Conservation (phyloP, 2,888 invertebrate genomes). For the Bimastos eiseni region DNA sequence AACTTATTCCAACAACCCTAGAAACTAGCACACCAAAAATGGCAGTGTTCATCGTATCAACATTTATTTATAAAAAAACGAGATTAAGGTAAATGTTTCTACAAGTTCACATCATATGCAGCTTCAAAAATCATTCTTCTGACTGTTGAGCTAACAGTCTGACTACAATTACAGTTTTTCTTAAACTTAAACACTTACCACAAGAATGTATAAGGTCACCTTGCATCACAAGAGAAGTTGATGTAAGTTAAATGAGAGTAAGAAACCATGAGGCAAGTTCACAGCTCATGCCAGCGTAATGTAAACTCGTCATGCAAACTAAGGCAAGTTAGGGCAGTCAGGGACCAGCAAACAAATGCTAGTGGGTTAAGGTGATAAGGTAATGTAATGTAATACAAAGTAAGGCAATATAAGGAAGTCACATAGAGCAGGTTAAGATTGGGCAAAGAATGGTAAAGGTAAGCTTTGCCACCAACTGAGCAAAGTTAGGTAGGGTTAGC, state of each 20-base stretch:
- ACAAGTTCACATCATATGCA: neutral
- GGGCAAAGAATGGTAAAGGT: neutral
- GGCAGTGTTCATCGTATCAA: neutral
- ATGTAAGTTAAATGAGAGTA: neutral
- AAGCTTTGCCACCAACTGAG: neutral
- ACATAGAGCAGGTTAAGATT: neutral
- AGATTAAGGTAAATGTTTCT: slow-evolving; percentile 13
- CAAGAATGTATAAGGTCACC: neutral
- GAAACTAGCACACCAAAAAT: neutral
- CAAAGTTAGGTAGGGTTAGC: neutral
- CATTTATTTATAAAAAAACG: neutral
- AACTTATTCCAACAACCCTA: neutral
- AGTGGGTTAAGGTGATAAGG: too few species aligned
- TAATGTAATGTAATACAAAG: too few species aligned
- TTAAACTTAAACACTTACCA: neutral
- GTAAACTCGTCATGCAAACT: too few species aligned
- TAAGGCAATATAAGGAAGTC: neutral
- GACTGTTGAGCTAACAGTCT: neutral
- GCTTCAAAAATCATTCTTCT: neutral
- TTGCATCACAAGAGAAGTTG: neutral
- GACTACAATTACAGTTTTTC: neutral
- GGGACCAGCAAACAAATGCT: too few species aligned
- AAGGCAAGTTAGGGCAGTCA: too few species aligned
- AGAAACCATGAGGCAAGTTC: too few species aligned
- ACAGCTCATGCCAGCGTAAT: too few species aligned